Evolutionary conservation across 2,888 invertebrate genomes (phyloP).

Genomic region (Hypselothyrea guttata): DNA sequence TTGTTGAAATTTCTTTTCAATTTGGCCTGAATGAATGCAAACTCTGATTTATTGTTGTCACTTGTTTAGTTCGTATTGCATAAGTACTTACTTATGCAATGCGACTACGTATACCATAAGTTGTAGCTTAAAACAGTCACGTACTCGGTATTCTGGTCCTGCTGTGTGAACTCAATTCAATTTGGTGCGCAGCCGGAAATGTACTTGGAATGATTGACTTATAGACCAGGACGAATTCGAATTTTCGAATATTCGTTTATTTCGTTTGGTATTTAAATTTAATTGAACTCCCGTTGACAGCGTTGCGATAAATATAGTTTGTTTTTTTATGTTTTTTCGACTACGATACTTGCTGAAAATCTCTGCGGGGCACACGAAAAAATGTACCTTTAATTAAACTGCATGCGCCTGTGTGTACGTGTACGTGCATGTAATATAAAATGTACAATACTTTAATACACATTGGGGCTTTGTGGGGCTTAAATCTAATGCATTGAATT

Average conservation of each 20-base stretch:
- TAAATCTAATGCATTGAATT: too few species aligned
- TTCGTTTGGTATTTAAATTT: background rate
- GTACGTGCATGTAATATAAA: background rate
- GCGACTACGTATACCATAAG: too few species aligned
- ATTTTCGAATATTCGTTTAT: slow-evolving; percentile 3
- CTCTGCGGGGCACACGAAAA: too few species aligned
- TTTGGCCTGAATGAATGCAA: background rate
- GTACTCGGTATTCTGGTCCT: slow-evolving; percentile 5
- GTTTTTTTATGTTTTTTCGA: too few species aligned
- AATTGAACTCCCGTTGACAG: slow-evolving; percentile 21
- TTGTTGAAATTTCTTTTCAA: background rate
- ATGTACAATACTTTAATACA: background rate
- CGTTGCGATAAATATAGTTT: too few species aligned
- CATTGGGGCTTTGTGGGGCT: too few species aligned
- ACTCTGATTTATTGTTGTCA: slow-evolving; percentile 23
- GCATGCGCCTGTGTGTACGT: too few species aligned
- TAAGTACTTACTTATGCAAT: slow-evolving; percentile 1
- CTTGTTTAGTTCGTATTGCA: background rate
- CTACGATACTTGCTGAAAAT: too few species aligned
- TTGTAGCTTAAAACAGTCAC: slow-evolving; percentile 37
- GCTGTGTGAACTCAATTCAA: slow-evolving; percentile 28
- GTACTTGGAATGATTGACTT: slow-evolving; percentile 25
- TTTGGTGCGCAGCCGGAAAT: slow-evolving; percentile 18
- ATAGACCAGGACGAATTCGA: background rate
- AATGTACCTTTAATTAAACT: too few species aligned